Evolutionary conservation across 2,797 vertebrate species (phyloP), one percentile per base, ranked within the genome.

Genomic region (Pseudochaenichthys georgianus): DNA sequence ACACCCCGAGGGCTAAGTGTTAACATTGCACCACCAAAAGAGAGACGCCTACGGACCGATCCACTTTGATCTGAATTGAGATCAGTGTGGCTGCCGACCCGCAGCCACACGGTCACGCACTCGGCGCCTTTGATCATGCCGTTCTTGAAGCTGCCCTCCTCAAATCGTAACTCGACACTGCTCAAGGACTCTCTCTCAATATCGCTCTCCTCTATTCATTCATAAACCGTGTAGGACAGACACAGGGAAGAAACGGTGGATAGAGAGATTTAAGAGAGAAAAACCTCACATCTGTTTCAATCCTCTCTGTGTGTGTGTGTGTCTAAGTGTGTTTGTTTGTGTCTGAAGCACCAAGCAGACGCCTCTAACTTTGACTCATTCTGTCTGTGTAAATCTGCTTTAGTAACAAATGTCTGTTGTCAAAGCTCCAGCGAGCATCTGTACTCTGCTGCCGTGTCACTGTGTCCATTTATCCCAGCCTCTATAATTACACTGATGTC

Each of bases 11-110:
- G 91, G 82, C 84, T 64, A 63, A 79, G 85, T 75, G 81, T 83
- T 90, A 87, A 87, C 75, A 61, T 34, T 38, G 67, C 70, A 70
- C 74, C 76, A 41, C 77, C 73, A 64, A 78, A 78, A 85, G 81
- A 73, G 73, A 77, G 53, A 73, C 78, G 71, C 74, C 78, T 15
- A 5, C 45, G 13, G 67, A 75, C 77, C 74, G 60, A 58, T 78
- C 45, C 51, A 43, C 87, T 91, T 90, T 90, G 87, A 92, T 89
- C 77, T 79, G 75, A 82, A 80, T 70, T 45, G 53, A 89, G 84
- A 90, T 89, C 82, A 78, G 76, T 21, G 74, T 38, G 66, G 69
- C 75, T 38, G 77, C 62, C 73, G 77, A 88, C 88, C 86, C 64
- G 19, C 80, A 78, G 86, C 79, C 87, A 87, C 88, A 67, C 3